Conservation (phyloP, 2,113 vertebrate species). For the Amblyopsis rosae region DNA sequence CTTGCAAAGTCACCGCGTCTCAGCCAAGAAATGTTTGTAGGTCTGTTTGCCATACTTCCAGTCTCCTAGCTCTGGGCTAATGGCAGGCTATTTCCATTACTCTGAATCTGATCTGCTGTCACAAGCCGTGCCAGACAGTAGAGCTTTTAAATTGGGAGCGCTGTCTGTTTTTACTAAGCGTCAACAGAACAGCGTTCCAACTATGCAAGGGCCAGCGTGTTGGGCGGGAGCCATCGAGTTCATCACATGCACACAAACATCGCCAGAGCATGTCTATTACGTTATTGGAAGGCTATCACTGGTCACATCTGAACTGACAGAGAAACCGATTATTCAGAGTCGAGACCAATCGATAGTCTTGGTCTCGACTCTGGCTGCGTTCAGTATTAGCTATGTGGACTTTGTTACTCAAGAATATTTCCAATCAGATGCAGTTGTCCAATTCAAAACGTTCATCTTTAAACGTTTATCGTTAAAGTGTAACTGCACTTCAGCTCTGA, state of each 20-base stretch:
- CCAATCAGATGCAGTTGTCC: too few relatives aligned
- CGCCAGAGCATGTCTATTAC: background rate
- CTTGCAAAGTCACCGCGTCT: background rate
- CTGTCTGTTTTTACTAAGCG: conserved; percentile 41
- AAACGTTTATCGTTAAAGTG: too few relatives aligned
- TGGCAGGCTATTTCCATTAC: conserved; percentile 10
- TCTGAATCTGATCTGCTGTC: conserved; percentile 7
- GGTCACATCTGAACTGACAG: background rate
- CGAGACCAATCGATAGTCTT: too few relatives aligned
- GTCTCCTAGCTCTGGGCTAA: conserved; percentile 22
- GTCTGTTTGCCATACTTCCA: conserved; percentile 36
- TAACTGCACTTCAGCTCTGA: too few relatives aligned
- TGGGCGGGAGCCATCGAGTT: conserved; percentile 28
- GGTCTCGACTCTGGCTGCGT: too few relatives aligned
- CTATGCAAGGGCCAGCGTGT: conserved; percentile 24
- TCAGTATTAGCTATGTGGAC: too few relatives aligned
- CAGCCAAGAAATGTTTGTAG: conserved; percentile 28
- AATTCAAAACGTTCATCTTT: too few relatives aligned
- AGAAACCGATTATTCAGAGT: too few relatives aligned
- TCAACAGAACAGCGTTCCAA: conserved; percentile 33
- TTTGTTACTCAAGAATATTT: too few relatives aligned
- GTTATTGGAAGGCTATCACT: background rate
- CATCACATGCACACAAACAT: background rate
- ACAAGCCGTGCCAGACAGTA: conserved; percentile 35
- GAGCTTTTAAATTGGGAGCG: conserved; percentile 38